These are phyloP conservation scores for Lissonota sp. DNA, from an alignment of 2,888 invertebrate genomes.

Conservation along the genomic window DNA sequence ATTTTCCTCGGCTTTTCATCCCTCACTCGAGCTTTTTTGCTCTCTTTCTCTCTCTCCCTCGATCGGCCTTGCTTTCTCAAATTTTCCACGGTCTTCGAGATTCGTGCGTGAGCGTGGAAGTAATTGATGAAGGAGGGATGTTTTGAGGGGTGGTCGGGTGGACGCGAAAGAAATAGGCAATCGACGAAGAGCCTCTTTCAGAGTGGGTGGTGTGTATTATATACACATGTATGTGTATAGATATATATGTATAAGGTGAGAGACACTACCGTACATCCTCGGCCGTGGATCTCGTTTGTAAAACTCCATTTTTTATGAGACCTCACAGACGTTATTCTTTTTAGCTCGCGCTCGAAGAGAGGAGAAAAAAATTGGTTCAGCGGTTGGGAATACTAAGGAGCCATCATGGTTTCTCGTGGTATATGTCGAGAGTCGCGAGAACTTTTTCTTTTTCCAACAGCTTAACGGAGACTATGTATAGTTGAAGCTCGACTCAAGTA, in stretches of 20 bases:
- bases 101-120: conserved; percentile 59
- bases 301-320: conserved; percentile 29
- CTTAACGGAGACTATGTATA: neutral
- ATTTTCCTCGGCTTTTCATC: conserved; percentile 20
- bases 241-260: neutral
- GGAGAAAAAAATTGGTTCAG: conserved; percentile 5
- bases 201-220: conserved; percentile 14
- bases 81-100: conserved; percentile 46
- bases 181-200: conserved; percentile 36
- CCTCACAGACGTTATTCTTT: conserved; percentile 23
- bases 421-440: conserved; percentile 2
- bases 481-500: neutral
- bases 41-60: conserved; percentile 5
- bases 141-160: conserved; percentile 30
- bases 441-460: conserved; percentile 1
- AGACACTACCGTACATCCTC: conserved; percentile 9
- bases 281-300: conserved; percentile 21
- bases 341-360: neutral
- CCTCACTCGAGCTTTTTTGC: conserved; percentile 14
- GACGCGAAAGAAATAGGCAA: conserved; percentile 53
- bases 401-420: neutral
- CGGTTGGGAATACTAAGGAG: conserved; percentile 36
- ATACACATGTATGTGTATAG: neutral
- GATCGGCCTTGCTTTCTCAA: conserved; percentile 34
- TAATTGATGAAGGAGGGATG: conserved; percentile 61